A percentile compares a stretch with the other conserved stretches of the same genome.
Evolutionary conservation across 2,797 vertebrate genomes (phyloP).

Genomic region (Poeciliopsis presidionis): DNA sequence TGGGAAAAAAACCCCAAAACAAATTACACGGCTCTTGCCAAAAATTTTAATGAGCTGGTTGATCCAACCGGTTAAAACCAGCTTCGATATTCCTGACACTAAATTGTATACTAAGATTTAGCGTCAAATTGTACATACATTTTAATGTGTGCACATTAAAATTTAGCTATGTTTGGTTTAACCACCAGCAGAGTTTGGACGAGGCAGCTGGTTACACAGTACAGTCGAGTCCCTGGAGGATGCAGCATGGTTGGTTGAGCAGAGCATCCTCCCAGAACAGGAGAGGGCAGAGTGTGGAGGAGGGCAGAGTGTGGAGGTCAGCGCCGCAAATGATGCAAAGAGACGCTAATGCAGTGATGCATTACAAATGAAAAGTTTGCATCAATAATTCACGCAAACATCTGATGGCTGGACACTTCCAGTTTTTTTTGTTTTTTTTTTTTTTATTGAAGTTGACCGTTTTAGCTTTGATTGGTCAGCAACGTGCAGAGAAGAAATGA

Average conservation of each 20-base stretch:
- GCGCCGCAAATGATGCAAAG: conserved; percentile 41
- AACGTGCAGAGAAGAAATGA: conserved; percentile 29
- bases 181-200: conserved; percentile 26
- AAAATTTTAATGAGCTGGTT: not conserved
- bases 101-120: not conserved
- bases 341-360: conserved; percentile 57
- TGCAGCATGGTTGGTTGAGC: conserved; percentile 48
- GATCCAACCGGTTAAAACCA: not conserved
- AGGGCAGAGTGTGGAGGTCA: conserved; percentile 60
- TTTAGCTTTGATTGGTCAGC: not conserved
- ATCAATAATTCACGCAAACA: conserved; percentile 72
- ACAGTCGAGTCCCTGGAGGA: conserved; percentile 62
- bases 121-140: not conserved
- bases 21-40: not conserved
- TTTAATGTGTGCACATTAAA: conserved; percentile 7
- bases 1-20: no score
- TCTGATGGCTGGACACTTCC: conserved; percentile 41
- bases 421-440: no score
- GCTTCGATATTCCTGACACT: not conserved
- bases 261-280: conserved; percentile 48
- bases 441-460: not conserved
- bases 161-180: conserved; percentile 30
- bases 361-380: conserved; percentile 62
- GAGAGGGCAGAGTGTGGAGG: conserved; percentile 53
- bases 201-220: conserved; percentile 65